Evolutionary conservation across 2,797 vertebrate genomes (phyloP), one percentile per base, ranked within the genome.

Genomic region (Pseudochirops corinnae): DNA sequence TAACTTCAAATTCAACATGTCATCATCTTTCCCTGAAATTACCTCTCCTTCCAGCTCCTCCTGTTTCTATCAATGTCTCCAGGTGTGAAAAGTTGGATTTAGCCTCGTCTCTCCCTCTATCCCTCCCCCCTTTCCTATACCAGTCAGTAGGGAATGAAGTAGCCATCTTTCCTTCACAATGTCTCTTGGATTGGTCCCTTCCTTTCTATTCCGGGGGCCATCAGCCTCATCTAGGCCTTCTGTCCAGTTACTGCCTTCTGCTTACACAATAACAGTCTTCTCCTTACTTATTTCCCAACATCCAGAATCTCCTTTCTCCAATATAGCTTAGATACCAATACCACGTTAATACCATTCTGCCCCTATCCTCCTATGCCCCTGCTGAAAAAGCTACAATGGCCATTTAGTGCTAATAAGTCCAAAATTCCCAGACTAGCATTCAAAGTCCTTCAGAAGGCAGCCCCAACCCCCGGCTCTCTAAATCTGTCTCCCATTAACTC

Each of bases 111-210:
- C 52, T 60, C 26, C 39, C n/a, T 39, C 5, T 46, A 9, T 5
- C n/a, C 13, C 26, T 7, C 14, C 5, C 46, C 50, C 5, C 52
- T 56, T 90, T 50, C 57, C 90, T 57, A 28, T 60, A 39, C 56
- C 55, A 7, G 29, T 46, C 90, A 92, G 46, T n/a, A 55, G 90
- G 56, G 39, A 3, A 14, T 50, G 33, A 26, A 16, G 74, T 0
- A 87, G 39, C 28, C 13, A 58, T 96, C 74, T 29, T 90, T 24
- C 18, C 91, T 55, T 92, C 31, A 7, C 90, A 10, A 50, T 16
- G 14, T 92, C 90, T 94, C 58, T 56, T 62, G 29, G 16, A 58
- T 46, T 92, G 90, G n/a, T 56, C 39, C 92, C 91, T 93, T 91
- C 90, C 39, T 56, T 94, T 95, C 56, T 90, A 11, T 10, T 10